These are phyloP conservation scores for Cynopterus sphinx DNA, from an alignment of 2,797 vertebrate genomes.

Conservation along the genomic window DNA sequence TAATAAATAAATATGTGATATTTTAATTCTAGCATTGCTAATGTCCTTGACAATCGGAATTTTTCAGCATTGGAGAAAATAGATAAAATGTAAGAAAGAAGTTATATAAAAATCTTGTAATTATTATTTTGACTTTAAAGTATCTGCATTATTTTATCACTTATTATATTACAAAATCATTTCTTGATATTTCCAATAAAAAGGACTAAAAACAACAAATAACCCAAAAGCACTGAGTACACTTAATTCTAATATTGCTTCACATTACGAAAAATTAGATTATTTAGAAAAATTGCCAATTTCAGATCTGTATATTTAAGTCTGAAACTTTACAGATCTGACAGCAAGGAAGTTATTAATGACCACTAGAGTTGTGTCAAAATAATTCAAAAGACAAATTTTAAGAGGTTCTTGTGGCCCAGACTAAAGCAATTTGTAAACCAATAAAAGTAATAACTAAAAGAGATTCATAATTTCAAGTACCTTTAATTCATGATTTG, in stretches of 20 bases:
- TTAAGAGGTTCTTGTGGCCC: background rate
- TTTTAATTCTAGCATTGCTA: background rate
- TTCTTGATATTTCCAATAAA: background rate
- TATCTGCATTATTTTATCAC: background rate
- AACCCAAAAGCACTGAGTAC: background rate
- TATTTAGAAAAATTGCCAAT: background rate
- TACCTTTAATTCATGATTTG: background rate
- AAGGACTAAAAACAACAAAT: background rate
- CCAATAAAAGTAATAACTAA: background rate
- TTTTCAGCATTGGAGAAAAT: background rate
- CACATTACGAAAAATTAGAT: background rate
- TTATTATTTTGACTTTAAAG: background rate
- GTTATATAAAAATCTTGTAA: background rate
- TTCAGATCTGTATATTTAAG: background rate
- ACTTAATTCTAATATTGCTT: background rate
- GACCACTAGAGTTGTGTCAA: background rate
- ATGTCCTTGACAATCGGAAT: background rate
- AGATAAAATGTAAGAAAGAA: background rate
- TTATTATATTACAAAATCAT: background rate
- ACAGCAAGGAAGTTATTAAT: background rate
- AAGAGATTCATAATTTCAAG: background rate
- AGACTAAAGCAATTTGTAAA: background rate
- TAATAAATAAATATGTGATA: background rate
- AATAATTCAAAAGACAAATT: background rate
- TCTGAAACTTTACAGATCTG: background rate